A percentile compares a stretch with the other conserved stretches of the same genome.
Conservation (phyloP, 2,113 vertebrate genomes). For the Spea bombifrons region DNA sequence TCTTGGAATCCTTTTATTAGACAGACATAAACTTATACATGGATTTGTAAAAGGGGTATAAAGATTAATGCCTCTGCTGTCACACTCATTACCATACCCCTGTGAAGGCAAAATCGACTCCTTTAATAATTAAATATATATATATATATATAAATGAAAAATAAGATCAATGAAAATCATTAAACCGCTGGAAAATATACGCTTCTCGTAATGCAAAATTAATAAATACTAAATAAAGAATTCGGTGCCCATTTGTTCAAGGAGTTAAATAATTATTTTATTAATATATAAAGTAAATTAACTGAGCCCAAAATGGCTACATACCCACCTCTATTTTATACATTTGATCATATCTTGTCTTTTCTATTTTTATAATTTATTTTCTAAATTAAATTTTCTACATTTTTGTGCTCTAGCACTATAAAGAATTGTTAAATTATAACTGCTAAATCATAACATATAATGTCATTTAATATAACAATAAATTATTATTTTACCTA, state of each 20-base stretch:
- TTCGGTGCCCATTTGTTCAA: background rate
- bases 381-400: constrained; percentile 28
- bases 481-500: no score
- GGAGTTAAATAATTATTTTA: constrained; percentile 24
- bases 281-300: no score
- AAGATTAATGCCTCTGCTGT: no score
- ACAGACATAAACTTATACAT: background rate
- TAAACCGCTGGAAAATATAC: constrained; percentile 6
- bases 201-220: background rate
- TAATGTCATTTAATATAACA: no score
- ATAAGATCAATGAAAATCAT: constrained; percentile 38
- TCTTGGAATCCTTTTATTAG: constrained; percentile 8
- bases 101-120: background rate
- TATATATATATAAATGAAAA: background rate
- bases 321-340: background rate
- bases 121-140: constrained; percentile 5
- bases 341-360: constrained; percentile 28
- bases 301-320: no score
- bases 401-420: constrained; percentile 9
- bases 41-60: background rate
- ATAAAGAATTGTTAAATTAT: constrained; percentile 7
- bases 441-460: no score
- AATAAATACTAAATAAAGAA: background rate
- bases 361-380: constrained; percentile 27
- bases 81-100: no score